These are phyloP conservation scores for Formica selysi DNA, from an alignment of 1,140 invertebrate genomes.

Conservation along the genomic window DNA sequence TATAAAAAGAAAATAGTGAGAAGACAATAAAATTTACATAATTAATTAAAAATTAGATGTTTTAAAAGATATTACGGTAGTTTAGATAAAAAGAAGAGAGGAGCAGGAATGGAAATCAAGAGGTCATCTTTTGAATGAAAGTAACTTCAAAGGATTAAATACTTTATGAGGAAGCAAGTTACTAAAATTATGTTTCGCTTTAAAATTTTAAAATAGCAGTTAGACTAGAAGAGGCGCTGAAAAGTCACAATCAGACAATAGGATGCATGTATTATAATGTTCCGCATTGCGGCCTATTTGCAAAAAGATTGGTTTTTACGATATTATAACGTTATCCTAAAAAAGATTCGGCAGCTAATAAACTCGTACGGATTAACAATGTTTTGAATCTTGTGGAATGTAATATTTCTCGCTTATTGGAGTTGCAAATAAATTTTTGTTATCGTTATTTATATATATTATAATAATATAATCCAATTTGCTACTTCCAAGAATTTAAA, in stretches of 20 bases:
- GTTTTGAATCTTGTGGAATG: no score
- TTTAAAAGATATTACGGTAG: not conserved
- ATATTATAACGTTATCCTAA: no score
- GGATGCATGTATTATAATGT: constrained; percentile 24
- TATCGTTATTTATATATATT: not conserved
- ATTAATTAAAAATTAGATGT: no score
- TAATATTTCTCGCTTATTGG: not conserved
- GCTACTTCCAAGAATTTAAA: constrained; percentile 5
- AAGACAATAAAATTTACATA: constrained; percentile 6
- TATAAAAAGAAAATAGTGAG: not conserved
- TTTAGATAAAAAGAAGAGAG: not conserved
- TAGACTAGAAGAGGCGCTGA: not conserved
- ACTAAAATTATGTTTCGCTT: constrained; percentile 3
- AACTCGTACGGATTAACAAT: no score
- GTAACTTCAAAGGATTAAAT: constrained; percentile 28
- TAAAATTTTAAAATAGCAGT: not conserved
- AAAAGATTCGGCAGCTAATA: no score
- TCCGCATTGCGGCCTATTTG: constrained; percentile 11
- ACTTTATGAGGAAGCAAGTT: not conserved
- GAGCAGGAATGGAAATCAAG: not conserved
- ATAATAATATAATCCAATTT: constrained; percentile 44
- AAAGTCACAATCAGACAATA: constrained; percentile 30
- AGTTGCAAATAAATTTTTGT: not conserved
- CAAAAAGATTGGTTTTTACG: not conserved
- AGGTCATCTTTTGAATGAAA: not conserved